Percentiles rank a stretch among this genome's conserved stretches.
Conservation (phyloP, 2,113 vertebrate genomes). For the Siniperca knerii region DNA sequence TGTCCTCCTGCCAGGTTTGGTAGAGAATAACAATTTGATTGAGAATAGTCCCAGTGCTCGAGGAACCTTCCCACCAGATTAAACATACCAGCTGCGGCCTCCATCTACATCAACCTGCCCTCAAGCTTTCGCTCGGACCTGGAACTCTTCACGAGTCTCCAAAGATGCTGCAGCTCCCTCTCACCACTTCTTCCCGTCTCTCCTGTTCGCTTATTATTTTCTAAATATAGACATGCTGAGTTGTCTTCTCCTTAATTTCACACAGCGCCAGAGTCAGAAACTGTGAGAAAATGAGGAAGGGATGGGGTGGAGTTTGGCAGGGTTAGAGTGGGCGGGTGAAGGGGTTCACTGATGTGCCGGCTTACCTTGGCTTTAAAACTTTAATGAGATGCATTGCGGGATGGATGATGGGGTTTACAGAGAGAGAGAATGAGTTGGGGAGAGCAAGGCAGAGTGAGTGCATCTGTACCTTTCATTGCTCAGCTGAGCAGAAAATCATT, state of each 20-base stretch:
- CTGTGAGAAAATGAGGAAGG: background rate
- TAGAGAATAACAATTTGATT: slow-evolving; percentile 33
- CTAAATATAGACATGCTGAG: slow-evolving; percentile 36
- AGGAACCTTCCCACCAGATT: slow-evolving; percentile 22
- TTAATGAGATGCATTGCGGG: slow-evolving; percentile 75
- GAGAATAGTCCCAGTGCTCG: background rate
- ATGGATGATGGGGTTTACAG: slow-evolving; percentile 67
- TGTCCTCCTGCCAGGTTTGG: slow-evolving; percentile 30
- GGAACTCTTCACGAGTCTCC: background rate
- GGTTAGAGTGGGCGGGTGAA: slow-evolving; percentile 31
- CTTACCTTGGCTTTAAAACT: slow-evolving; percentile 76
- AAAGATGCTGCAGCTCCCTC: background rate
- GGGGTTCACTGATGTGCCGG: slow-evolving; percentile 58
- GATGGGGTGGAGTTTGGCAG: slow-evolving; percentile 10
- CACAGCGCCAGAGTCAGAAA: slow-evolving; percentile 38
- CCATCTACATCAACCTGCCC: slow-evolving; percentile 11
- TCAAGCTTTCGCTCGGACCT: background rate
- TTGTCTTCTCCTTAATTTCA: slow-evolving; percentile 46
- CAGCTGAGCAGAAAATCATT: slow-evolving; percentile 82
- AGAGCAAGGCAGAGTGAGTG: slow-evolving; percentile 52
- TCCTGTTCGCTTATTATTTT: slow-evolving; percentile 31
- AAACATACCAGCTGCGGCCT: slow-evolving; percentile 18
- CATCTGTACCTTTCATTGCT: slow-evolving; percentile 71
- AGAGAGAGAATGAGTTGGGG: slow-evolving; percentile 12
- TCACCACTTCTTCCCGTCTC: background rate